Evolutionary conservation across 2,113 vertebrate species (phyloP), one percentile per base, ranked within the genome.

Genomic region (Amblyornis subalaris): DNA sequence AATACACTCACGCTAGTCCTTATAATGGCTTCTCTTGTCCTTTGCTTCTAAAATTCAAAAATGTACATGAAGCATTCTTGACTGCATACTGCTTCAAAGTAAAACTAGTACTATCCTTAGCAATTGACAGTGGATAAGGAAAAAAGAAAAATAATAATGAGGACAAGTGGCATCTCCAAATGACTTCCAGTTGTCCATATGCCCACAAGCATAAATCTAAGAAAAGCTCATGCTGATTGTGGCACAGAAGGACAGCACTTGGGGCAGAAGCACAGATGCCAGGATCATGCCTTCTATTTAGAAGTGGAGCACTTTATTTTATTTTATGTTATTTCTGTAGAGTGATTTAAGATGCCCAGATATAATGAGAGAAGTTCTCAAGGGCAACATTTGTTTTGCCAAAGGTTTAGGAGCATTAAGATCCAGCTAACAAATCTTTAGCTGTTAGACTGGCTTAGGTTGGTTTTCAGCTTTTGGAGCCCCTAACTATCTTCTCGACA

Each of bases 341-440:
- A 96, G 71, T 92, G 80, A 93, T 96, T 95, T 93, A 80, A 95
- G 93, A 96, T 78, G 77, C 57, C 47, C 38, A 92, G 76, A 64
- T 81, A 95, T 60, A 97, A 95, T 79, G 57, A 88, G 78, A 75
- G 96, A 91, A 92, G 12, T 72, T 80, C 86, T 60, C 81, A 90
- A 94, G 90, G 76, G 64, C 61, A 82, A 44, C 92, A 91, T 90
- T 93, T 95, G 83, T 81, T 96, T 96, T 64, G 88, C 94, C 85
- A 92, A 85, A 94, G 84, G 95, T 94, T 96, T 92, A 96, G 75
- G 33, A 90, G 88, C 67, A 96, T 95, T 96, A 96, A 61, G 89
- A 94, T 94, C 50, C 80, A 83, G 76, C 53, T 95, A 89, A 97
- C 89, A 97, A 96, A 96, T 96, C 94, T 95, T 94, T 91, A 89